Evolutionary conservation across 2,113 vertebrate genomes (phyloP).

Genomic region (Toxotes chatareus): DNA sequence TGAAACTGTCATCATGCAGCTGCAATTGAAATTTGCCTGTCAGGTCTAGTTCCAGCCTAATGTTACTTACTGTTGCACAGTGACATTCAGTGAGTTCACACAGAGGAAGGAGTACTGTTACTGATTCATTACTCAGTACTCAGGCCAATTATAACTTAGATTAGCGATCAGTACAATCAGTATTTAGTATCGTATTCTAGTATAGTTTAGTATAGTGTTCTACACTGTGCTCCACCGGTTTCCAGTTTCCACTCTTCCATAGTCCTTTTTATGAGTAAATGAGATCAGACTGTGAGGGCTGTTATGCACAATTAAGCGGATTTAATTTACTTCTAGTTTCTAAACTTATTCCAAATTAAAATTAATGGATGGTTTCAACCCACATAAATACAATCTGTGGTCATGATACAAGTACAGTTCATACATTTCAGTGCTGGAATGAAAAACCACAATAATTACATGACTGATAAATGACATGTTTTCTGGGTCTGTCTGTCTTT

Average conservation of each 20-base stretch:
- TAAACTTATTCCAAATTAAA: background rate
- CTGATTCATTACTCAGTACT: too few species aligned
- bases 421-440: background rate
- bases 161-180: too few species aligned
- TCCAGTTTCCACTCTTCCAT: too few species aligned
- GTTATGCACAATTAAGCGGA: background rate
- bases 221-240: background rate
- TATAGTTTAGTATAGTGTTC: too few species aligned
- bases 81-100: too few species aligned
- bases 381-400: background rate
- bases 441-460: background rate
- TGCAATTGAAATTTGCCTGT: background rate
- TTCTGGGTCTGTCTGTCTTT: too few species aligned
- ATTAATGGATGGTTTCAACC: background rate
- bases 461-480: background rate
- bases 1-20: background rate
- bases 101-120: too few species aligned
- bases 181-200: too few species aligned
- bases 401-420: background rate
- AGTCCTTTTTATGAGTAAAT: too few species aligned
- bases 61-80: too few species aligned
- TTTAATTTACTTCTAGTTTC: background rate
- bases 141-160: too few species aligned
- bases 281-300: background rate
- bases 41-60: too few species aligned